phyloP scores from a whole-genome alignment of 1,140 invertebrate genomes.

The Diorhabda sublineata region DNA sequence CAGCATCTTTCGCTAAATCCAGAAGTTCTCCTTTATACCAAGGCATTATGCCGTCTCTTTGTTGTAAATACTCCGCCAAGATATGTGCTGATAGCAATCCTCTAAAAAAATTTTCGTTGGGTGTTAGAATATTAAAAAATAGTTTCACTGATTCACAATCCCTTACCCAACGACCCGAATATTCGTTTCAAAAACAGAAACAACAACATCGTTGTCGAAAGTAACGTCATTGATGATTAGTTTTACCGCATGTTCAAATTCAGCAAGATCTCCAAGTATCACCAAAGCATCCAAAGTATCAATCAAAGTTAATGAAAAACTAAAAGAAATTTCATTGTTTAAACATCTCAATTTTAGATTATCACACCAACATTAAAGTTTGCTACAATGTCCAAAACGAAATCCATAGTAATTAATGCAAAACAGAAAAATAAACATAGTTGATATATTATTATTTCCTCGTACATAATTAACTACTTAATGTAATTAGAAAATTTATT shows the following conservation, averaged over 20 bases:
- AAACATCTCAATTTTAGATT: too few species aligned
- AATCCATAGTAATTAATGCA: too few species aligned
- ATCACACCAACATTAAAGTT: too few species aligned
- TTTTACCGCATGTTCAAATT: conserved; percentile 90
- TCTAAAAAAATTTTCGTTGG: conserved; percentile 50
- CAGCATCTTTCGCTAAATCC: conserved; percentile 87
- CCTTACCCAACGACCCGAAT: conserved; percentile 90
- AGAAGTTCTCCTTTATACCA: conserved; percentile 94
- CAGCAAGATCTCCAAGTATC: conserved; percentile 85
- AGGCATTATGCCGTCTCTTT: conserved; percentile 66
- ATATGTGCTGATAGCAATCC: conserved; percentile 92
- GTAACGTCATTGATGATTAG: conserved; percentile 79
- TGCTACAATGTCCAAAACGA: too few species aligned
- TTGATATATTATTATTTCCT: too few species aligned
- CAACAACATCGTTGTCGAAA: conserved; percentile 92
- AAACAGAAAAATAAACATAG: too few species aligned
- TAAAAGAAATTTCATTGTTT: conserved; percentile 53
- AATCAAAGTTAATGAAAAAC: conserved; percentile 93
- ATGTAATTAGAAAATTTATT: too few species aligned
- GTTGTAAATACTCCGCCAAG: conserved; percentile 76
- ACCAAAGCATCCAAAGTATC: conserved; percentile 93
- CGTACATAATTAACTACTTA: too few species aligned
- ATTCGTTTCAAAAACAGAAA: conserved; percentile 98
- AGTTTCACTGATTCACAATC: conserved; percentile 5
- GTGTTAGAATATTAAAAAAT: background rate